Evolutionary conservation across 64 coral and sea anemone species (phyloP), one percentile per base, ranked within the genome.

Genomic region (Pocillopora verrucosa): DNA sequence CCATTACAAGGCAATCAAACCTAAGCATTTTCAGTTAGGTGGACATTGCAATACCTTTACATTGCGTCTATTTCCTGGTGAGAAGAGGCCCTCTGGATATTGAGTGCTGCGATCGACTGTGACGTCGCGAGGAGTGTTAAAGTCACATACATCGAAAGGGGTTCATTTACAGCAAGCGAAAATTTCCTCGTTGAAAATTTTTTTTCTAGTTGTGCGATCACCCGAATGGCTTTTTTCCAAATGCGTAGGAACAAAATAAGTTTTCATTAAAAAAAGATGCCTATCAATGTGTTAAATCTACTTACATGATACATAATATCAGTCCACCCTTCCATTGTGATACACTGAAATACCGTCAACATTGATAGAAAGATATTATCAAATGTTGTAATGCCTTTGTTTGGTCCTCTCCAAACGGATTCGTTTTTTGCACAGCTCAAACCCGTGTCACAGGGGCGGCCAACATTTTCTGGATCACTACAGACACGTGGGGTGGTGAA

Each of bases 361-460:
- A 98, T 98, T 1, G 96, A 91, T 20, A 98, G 88, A 63, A 98
- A 98, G 78, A 98, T 98, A 92, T 98, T 94, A 95, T 98, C 96
- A 95, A 95, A 98, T 60, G 94, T 95, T 0, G 90, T 98, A 51
- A 98, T 98, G 17, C 96, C 96, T 13, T 80, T 90, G 73, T 98
- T 92, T 25, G 96, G 93, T 14, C 96, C 96, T 10, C 77, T 82
- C 96, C 96, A 98, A 22, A 88, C 77, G 0, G 60, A 13, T 15
- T 90, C 76, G 36, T 92, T 56, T 24, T 78, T 80, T 36, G 76
- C 12, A 74, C 96, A 98, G 13, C 72, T 90, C 4, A 92, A 56
- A 13, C 76, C 90, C 9, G 20, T 0, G 25, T 61, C 67, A 65
- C 96, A 98, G 9, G 19, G 45, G 11, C 96, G 77, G 5, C 96